These are phyloP conservation scores for Tetanocera ferruginea DNA, from an alignment of 2,888 invertebrate genomes.

Conservation along the genomic window DNA sequence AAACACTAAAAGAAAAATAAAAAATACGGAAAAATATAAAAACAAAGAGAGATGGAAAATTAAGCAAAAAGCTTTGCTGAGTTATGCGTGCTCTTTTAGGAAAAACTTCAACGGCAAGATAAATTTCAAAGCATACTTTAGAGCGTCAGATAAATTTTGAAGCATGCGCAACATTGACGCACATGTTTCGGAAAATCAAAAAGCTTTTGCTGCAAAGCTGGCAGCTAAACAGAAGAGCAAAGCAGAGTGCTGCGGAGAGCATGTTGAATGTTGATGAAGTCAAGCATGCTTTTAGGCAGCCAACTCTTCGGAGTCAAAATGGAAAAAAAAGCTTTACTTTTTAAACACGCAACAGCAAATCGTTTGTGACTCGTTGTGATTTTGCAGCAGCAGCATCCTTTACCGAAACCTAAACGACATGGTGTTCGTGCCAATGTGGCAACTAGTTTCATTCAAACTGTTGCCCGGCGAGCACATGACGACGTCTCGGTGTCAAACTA, in stretches of 20 bases:
- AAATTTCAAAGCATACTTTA: conserved; percentile 18
- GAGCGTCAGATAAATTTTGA: conserved; percentile 7
- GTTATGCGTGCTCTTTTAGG: conserved; percentile 11
- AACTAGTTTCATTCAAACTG: conserved; percentile 56
- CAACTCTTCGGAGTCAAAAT: neutral
- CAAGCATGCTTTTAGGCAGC: neutral
- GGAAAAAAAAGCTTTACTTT: neutral
- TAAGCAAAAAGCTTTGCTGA: neutral
- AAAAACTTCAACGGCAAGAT: neutral
- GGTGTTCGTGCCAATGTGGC: conserved; percentile 42
- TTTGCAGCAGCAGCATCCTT: conserved; percentile 29
- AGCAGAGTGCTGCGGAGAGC: neutral
- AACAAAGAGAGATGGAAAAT: no score
- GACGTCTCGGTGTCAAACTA: neutral
- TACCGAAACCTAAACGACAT: neutral
- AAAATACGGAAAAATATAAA: neutral
- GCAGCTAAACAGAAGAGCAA: neutral
- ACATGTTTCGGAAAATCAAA: conserved; percentile 6
- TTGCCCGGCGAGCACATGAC: conserved; percentile 51
- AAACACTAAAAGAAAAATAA: neutral
- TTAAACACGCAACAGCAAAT: neutral
- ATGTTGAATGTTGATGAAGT: neutral
- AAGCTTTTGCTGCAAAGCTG: neutral
- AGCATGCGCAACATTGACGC: neutral
- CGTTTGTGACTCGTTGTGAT: neutral